phyloP scores from a whole-genome alignment of 2,888 invertebrate species.

The Himalopsyche tibetana region DNA sequence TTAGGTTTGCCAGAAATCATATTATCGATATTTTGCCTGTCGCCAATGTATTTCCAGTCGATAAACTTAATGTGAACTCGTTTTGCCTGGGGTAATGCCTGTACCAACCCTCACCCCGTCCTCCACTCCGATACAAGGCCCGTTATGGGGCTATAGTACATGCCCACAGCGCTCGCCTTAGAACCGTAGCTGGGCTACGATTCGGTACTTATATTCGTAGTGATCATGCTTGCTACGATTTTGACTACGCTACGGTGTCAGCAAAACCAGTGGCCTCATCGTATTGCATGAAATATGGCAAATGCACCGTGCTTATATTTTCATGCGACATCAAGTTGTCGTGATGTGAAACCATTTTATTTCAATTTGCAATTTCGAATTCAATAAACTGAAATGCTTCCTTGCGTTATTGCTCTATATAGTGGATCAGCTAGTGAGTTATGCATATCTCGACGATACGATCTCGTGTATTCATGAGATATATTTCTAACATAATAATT shows the following conservation, averaged over 20 bases:
- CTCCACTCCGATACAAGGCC: neutral
- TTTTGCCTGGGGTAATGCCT: conserved; percentile 44
- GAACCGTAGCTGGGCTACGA: neutral
- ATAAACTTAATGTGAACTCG: conserved; percentile 62
- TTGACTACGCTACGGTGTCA: conserved; percentile 1
- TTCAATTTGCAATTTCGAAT: conserved; percentile 35
- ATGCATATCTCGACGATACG: neutral
- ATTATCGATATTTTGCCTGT: conserved; percentile 63
- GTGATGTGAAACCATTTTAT: conserved; percentile 41
- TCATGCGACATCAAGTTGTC: conserved; percentile 39
- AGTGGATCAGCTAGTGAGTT: conserved; percentile 14
- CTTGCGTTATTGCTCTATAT: neutral
- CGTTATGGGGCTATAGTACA: conserved; percentile 22
- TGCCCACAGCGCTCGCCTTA: neutral
- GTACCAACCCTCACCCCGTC: neutral
- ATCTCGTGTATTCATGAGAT: too few relatives aligned
- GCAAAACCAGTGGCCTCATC: conserved; percentile 26
- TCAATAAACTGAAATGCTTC: conserved; percentile 31
- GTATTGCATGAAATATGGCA: conserved; percentile 41
- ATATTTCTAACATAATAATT: too few relatives aligned
- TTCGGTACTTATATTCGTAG: conserved; percentile 16
- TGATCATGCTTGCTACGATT: conserved; percentile 23
- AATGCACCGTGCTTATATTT: conserved; percentile 36
- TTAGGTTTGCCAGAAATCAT: conserved; percentile 57
- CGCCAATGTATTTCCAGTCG: conserved; percentile 64